These are phyloP conservation scores for Nesometra sesokonis DNA, from an alignment of 35 echinoderm and acorn worm species.

Conservation along the genomic window DNA sequence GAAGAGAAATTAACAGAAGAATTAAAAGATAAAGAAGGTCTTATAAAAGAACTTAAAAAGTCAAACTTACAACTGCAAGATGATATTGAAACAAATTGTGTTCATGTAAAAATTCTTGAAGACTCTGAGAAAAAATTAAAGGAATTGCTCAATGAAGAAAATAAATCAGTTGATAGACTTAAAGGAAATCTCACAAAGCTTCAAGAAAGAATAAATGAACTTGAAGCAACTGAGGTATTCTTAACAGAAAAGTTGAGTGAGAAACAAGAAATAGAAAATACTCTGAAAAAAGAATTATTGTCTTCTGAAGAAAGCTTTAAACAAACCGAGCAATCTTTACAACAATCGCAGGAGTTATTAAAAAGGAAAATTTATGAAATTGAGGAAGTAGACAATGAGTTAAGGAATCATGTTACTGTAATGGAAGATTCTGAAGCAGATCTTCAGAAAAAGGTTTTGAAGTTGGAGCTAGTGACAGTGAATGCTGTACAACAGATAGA, in stretches of 20 bases:
- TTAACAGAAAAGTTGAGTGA: conserved; percentile 29
- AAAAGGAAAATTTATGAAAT: conserved; percentile 10
- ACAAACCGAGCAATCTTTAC: conserved; percentile 2
- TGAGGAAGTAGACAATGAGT: conserved; percentile 10
- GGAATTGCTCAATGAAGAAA: conserved; percentile 9
- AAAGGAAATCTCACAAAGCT: conserved; percentile 5
- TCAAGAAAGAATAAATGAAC: conserved; percentile 19
- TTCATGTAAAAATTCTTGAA: conserved; percentile 5
- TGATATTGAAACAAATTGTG: conserved; percentile 15
- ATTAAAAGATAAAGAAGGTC: conserved; percentile 10
- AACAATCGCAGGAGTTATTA: conserved; percentile 8
- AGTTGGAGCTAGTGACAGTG: background rate
- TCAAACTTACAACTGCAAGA: conserved; percentile 11
- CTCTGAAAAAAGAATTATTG: conserved; percentile 14
- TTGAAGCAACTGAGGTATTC: conserved; percentile 39
- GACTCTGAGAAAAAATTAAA: conserved; percentile 15
- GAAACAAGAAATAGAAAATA: conserved; percentile 12
- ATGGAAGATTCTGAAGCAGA: conserved; percentile 14
- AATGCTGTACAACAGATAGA: background rate
- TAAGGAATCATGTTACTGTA: conserved; percentile 19
- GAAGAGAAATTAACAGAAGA: background rate
- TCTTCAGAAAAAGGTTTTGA: background rate
- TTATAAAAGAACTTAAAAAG: conserved; percentile 12
- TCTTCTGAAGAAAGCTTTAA: background rate
- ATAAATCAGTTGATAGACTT: conserved; percentile 2